Evolutionary conservation across 2,797 vertebrate species (phyloP), one percentile per base, ranked within the genome.

Genomic region (Sternarchorhynchus goeldii): DNA sequence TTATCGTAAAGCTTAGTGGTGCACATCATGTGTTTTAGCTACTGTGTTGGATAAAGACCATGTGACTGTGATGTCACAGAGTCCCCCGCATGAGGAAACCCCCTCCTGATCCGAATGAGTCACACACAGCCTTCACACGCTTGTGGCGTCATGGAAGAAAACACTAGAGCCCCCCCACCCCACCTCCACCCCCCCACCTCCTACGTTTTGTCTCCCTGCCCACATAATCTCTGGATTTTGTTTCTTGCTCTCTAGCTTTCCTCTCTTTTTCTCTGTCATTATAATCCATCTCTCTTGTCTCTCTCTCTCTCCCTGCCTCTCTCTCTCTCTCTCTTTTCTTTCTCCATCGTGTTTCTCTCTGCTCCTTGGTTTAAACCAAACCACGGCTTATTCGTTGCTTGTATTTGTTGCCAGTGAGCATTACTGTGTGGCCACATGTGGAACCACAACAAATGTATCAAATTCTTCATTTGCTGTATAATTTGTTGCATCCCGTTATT

Each of bases 91-190:
- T 73, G 56, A 78, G 84, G 80, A 66, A 82, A 85, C 76, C 77
- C 82, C 76, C 69, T 85, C 75, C 78, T 50, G 60, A 69, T 71
- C 41, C 50, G 82, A 88, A 81, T 89, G 85, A 92, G 77, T 88
- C 90, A 88, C 72, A 65, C 81, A 83, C 67, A 12, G 20, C 75
- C 80, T 29, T 78, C 84, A 83, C 80, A 84, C 75, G 60, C 36
- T 57, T 12, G 76, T 83, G 84, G 68, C 45, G 10, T 45, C 55
- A 59, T 29, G 53, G 8, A 73, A 17, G 16, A 55, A 65, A 29
- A 79, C 60, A 20, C 60, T 25, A 60, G 16, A 21, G 25, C 18
- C 21, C 63, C n/a, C n/a, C n/a, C n/a, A n/a, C n/a, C n/a, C n/a
- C n/a, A n/a, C n/a, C n/a, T n/a, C n/a, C n/a, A n/a, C n/a, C n/a